Percentiles rank a stretch among this genome's conserved stretches.
phyloP scores from a whole-genome alignment of 2,797 vertebrate species.

The Eptatretus atami region DNA sequence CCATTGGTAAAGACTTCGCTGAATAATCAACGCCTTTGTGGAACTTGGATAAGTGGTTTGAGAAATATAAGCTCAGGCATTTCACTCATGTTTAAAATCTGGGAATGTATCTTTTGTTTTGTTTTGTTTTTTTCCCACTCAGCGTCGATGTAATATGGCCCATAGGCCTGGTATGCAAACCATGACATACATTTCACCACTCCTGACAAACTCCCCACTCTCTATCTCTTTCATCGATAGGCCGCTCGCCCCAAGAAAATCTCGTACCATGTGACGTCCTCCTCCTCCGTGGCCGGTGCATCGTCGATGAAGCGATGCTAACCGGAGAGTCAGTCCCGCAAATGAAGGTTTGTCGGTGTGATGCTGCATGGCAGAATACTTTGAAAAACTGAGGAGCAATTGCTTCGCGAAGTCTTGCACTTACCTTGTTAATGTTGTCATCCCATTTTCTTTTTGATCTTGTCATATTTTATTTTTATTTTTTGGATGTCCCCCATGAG shows the following conservation, averaged over 20 bases:
- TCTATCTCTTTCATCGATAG: conserved; percentile 13
- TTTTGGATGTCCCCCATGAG: not conserved
- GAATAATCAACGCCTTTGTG: not conserved
- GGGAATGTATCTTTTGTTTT: not conserved
- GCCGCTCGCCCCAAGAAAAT: conserved; percentile 68
- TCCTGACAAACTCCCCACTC: not conserved
- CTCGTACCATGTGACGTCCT: conserved; percentile 70
- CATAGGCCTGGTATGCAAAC: too few relatives aligned
- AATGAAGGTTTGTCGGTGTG: conserved; percentile 43
- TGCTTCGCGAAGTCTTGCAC: not conserved
- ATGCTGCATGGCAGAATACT: not conserved
- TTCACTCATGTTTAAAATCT: not conserved
- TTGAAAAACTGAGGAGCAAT: not conserved
- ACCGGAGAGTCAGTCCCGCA: conserved; percentile 84
- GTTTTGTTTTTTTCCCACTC: too few relatives aligned
- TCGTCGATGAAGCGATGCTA: conserved; percentile 85
- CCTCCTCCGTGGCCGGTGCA: conserved; percentile 58
- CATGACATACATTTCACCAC: not conserved
- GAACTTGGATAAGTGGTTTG: not conserved
- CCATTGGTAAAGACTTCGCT: conserved; percentile 27
- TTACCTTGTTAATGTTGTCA: not conserved
- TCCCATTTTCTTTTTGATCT: not conserved
- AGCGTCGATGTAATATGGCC: too few relatives aligned
- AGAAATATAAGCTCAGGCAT: not conserved
- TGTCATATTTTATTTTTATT: not conserved